Percentiles rank a stretch among this genome's conserved stretches.
Conservation (phyloP, 2,797 vertebrate genomes). For the Pangasius sanitwongsei region DNA sequence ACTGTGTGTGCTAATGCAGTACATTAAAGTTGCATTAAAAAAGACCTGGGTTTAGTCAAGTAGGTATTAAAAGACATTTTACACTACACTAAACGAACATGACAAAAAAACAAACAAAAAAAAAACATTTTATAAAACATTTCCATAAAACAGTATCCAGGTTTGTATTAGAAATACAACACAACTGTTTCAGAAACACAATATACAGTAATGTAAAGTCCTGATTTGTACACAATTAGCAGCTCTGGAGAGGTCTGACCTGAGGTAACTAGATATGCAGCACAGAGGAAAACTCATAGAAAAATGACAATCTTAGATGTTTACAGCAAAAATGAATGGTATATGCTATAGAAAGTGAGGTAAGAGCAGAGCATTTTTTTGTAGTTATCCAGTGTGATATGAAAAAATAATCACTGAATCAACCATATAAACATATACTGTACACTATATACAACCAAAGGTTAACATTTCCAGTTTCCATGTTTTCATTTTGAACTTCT, state of each 20-base stretch:
- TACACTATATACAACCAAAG: background rate
- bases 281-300: constrained; percentile 55
- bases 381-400: constrained; percentile 57
- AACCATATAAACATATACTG: constrained; percentile 51
- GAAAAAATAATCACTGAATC: constrained; percentile 53
- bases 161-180: constrained; percentile 13
- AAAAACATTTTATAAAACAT: constrained; percentile 16
- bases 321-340: constrained; percentile 51
- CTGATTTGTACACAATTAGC: constrained; percentile 80
- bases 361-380: constrained; percentile 66
- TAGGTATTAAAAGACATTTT: constrained; percentile 50
- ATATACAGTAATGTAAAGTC: constrained; percentile 66
- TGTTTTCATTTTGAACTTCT: background rate
- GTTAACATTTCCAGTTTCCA: background rate
- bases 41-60: constrained; percentile 47
- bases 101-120: constrained; percentile 24
- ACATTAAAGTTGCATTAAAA: constrained; percentile 65
- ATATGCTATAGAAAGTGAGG: constrained; percentile 68
- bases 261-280: constrained; percentile 78
- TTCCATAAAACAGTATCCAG: constrained; percentile 1
- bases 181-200: constrained; percentile 56
- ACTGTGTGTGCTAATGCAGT: constrained; percentile 59
- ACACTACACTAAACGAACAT: constrained; percentile 41
- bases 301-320: constrained; percentile 12
- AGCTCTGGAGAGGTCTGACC: constrained; percentile 78